Percentiles rank a stretch among this genome's conserved stretches.
phyloP scores from a whole-genome alignment of 2,797 vertebrate species.

The Natrix natrix region DNA sequence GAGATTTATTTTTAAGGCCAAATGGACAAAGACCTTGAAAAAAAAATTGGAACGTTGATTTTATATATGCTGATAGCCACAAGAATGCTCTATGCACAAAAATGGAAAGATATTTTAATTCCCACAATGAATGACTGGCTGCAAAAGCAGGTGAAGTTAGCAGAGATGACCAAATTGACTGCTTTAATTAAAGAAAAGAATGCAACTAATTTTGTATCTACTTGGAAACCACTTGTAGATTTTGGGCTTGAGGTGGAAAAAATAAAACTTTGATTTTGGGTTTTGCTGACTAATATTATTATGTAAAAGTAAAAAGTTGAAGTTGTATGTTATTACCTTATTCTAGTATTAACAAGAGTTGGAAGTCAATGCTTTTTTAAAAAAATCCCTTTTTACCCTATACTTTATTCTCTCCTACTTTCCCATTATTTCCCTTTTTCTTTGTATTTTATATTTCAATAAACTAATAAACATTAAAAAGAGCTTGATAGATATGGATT shows the following conservation, averaged over 20 bases:
- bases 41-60: neutral
- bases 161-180: neutral
- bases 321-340: neutral
- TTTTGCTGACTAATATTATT: neutral
- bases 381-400: neutral
- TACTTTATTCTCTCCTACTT: neutral
- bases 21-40: neutral
- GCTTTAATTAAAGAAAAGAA: neutral
- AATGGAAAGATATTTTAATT: neutral
- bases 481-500: neutral
- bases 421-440: neutral
- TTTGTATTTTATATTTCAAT: neutral
- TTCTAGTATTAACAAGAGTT: neutral
- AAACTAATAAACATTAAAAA: neutral
- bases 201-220: neutral
- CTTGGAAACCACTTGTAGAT: neutral
- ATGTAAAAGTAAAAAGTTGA: neutral
- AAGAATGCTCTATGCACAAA: neutral
- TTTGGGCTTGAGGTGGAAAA: neutral
- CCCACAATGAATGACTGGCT: neutral
- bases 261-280: neutral
- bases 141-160: neutral
- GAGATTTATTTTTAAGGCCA: neutral
- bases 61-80: no score
- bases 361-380: neutral